Evolutionary conservation across 1,140 invertebrate species (phyloP).

Genomic region (Psix sp.): DNA sequence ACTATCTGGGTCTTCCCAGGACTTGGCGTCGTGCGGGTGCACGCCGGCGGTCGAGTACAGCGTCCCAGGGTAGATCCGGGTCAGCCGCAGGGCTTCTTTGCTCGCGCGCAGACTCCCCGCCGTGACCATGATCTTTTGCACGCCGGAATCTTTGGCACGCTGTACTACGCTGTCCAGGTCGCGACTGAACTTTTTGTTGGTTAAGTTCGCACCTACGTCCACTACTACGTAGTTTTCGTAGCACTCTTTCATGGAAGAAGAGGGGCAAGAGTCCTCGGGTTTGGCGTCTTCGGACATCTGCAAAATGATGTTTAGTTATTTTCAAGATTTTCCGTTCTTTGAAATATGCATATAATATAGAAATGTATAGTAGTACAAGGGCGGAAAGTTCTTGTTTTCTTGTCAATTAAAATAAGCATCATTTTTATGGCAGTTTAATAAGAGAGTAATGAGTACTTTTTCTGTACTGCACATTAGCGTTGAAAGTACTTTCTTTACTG

Average conservation of each 20-base stretch:
- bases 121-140: slow-evolving; percentile 96
- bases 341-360: too few relatives aligned
- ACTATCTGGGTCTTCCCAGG: slow-evolving; percentile 87
- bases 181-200: slow-evolving; percentile 94
- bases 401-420: too few relatives aligned
- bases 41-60: slow-evolving; percentile 96
- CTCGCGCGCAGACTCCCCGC: slow-evolving; percentile 92
- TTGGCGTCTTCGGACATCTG: slow-evolving; percentile 68
- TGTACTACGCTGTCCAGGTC: slow-evolving; percentile 95
- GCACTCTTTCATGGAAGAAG: slow-evolving; percentile 77
- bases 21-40: slow-evolving; percentile 97
- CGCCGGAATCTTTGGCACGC: slow-evolving; percentile 94
- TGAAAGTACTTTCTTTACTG: too few relatives aligned
- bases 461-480: too few relatives aligned
- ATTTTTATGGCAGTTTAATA: too few relatives aligned
- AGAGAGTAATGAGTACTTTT: too few relatives aligned
- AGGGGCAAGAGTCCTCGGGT: slow-evolving; percentile 48
- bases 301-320: not conserved
- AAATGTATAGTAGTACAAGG: too few relatives aligned
- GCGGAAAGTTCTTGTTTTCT: too few relatives aligned
- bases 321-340: too few relatives aligned
- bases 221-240: slow-evolving; percentile 94
- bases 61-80: slow-evolving; percentile 91
- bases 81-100: slow-evolving; percentile 92
- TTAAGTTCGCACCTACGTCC: slow-evolving; percentile 95